A percentile compares a stretch with the other conserved stretches of the same genome.
These are phyloP conservation scores for Callocephalon fimbriatum DNA, from an alignment of 2,113 vertebrate genomes.

Conservation along the genomic window DNA sequence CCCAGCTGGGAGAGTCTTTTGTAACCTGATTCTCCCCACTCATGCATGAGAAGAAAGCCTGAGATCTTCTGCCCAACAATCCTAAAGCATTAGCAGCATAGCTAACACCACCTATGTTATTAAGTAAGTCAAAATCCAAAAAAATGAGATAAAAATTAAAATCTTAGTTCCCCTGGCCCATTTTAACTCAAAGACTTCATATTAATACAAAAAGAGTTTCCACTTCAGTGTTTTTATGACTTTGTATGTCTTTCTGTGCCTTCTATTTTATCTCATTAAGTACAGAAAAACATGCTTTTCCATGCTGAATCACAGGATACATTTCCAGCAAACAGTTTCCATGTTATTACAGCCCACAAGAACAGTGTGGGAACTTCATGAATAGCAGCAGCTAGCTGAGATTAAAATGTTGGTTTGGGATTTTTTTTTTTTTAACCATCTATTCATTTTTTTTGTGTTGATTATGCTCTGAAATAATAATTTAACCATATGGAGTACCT, in stretches of 20 bases:
- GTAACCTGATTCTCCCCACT: not conserved
- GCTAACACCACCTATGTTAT: not conserved
- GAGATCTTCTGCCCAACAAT: not conserved
- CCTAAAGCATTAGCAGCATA: not conserved
- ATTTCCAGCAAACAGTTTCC: slow-evolving; percentile 40
- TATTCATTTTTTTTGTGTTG: slow-evolving; percentile 50
- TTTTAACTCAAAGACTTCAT: not conserved
- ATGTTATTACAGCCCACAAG: slow-evolving; percentile 37
- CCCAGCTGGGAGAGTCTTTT: not conserved
- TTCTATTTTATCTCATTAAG: slow-evolving; percentile 57
- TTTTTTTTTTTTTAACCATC: not conserved
- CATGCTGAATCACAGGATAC: slow-evolving; percentile 6
- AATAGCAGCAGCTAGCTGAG: slow-evolving; percentile 37
- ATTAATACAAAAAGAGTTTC: not conserved
- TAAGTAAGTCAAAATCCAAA: not conserved
- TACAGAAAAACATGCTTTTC: slow-evolving; percentile 19
- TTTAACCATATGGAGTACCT: slow-evolving; percentile 63
- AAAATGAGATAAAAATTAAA: not conserved
- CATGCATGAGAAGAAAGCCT: not conserved
- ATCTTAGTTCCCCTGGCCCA: not conserved
- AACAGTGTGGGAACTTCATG: slow-evolving; percentile 53
- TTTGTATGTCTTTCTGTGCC: not conserved
- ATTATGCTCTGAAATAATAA: slow-evolving; percentile 60
- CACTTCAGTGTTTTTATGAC: slow-evolving; percentile 30
- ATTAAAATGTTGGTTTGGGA: slow-evolving; percentile 38